These are phyloP conservation scores for Echinometra lucunter DNA, from an alignment of 53 echinoderm and acorn worm species.

Conservation along the genomic window DNA sequence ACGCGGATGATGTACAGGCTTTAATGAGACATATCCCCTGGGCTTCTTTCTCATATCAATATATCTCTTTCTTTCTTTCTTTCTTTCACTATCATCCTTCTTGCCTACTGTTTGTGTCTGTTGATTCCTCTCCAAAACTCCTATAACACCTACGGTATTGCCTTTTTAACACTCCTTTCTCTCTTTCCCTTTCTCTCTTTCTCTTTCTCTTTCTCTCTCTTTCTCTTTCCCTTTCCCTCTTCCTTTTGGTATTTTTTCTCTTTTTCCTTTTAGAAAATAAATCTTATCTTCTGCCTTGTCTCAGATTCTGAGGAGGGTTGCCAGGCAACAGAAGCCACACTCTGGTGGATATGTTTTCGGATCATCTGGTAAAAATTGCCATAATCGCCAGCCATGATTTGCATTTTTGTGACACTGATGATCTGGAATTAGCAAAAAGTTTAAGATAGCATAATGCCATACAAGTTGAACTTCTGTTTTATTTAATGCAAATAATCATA, in stretches of 20 bases:
- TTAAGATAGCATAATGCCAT: not conserved
- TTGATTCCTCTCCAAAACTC: too few species aligned
- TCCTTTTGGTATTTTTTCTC: not conserved
- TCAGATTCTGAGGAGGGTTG: not conserved
- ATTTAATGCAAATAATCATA: not conserved
- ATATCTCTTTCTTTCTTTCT: not conserved
- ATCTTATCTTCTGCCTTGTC: not conserved
- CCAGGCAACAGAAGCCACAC: conserved; percentile 1
- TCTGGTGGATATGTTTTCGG: not conserved
- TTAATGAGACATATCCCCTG: too few species aligned
- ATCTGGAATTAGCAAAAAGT: conserved; percentile 1
- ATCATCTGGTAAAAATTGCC: conserved; percentile 47
- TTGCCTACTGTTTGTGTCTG: too few species aligned
- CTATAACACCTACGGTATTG: too few species aligned
- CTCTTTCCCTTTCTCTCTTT: not conserved
- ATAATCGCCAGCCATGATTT: conserved; percentile 47
- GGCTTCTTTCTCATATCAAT: not conserved
- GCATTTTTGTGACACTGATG: conserved; percentile 28
- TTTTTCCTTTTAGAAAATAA: not conserved
- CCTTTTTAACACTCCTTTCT: too few species aligned
- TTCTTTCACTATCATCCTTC: too few species aligned
- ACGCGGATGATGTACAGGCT: too few species aligned
- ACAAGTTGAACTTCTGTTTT: not conserved
- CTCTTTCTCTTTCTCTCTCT: not conserved
- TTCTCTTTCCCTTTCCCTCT: not conserved